Conservation (phyloP, 2,113 vertebrate genomes). For the Aegotheles bennettii region DNA sequence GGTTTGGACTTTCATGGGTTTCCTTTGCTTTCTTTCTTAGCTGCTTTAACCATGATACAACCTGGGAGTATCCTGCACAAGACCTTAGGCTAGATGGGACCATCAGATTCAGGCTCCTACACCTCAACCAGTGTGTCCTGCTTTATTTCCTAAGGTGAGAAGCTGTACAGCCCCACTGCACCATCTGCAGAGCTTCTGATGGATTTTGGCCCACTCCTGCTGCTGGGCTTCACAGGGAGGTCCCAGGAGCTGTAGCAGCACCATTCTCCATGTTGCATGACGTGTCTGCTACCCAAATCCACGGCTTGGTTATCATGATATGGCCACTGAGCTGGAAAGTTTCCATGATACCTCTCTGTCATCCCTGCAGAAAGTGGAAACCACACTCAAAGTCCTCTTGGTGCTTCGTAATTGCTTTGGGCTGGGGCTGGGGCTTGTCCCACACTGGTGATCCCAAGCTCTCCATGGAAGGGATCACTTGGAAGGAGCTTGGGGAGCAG, state of each 20-base stretch:
- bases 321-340: neutral
- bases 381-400: neutral
- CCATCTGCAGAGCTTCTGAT: neutral
- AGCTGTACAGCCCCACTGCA: neutral
- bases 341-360: neutral
- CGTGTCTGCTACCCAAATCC: neutral
- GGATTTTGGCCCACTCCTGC: neutral
- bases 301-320: neutral
- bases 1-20: neutral
- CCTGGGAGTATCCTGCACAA: neutral
- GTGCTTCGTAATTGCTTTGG: neutral
- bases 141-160: neutral
- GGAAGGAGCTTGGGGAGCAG: neutral
- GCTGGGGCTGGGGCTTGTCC: neutral
- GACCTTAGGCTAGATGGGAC: neutral
- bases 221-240: neutral
- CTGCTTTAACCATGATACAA: neutral
- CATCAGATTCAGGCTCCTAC: too few relatives aligned
- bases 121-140: neutral
- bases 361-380: neutral
- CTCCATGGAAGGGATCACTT: neutral
- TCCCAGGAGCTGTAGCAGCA: neutral
- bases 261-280: rapidly evolving
- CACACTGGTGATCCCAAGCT: rapidly evolving
- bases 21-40: too few relatives aligned